Base-by-base conservation (phyloP, 2,888 invertebrate species). In the Netelia inedita region DNA sequence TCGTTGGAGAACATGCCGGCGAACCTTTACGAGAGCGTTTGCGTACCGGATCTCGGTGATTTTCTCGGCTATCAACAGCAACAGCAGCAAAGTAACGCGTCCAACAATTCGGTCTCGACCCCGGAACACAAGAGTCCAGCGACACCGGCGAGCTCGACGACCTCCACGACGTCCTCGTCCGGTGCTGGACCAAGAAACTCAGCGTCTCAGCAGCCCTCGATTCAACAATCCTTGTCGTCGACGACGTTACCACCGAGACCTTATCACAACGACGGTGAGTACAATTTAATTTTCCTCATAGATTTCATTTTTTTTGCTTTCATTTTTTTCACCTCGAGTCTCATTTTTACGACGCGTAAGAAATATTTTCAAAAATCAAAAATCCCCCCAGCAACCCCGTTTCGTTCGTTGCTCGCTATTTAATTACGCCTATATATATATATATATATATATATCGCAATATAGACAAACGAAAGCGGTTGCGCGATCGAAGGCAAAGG, bases 21-120 rank as follows among this genome's bases (percentile, higher is more conserved):
- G 79, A 96, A 96, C 93, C 95, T 97, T 94, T 97, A 97, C 95
- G 97, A 97, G 93, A 95, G 95, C 94, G 97, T 97, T 90, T 97
- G 97, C 94, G 96, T 97, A 88, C 97, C 97, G 88, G 97, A 97
- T 93, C 94, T 96, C 88, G 95, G 96, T 85, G 95, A 96, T 82
- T 96, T 96, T 94, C 95, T 97, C 93, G 95, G 96, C 86, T 93
- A 93, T 87, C 93, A 92, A 85, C 85, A 84, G 61, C 83, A 82
- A 9, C 82, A 82, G 55, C 83, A 85, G 19, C 84, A 85, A 61
- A 85, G 68, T 65, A 89, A 89, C 53, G 83, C 90, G 8, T 83
- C 86, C 43, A 88, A 82, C 74, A 86, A 86, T 82, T 86, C 88
- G 50, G 87, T 89, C 16, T 73, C 86, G 43, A 88, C 87, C 68